Evolutionary conservation across 2,113 vertebrate genomes (phyloP), one percentile per base, ranked within the genome.

Genomic region (Carassius gibelio): DNA sequence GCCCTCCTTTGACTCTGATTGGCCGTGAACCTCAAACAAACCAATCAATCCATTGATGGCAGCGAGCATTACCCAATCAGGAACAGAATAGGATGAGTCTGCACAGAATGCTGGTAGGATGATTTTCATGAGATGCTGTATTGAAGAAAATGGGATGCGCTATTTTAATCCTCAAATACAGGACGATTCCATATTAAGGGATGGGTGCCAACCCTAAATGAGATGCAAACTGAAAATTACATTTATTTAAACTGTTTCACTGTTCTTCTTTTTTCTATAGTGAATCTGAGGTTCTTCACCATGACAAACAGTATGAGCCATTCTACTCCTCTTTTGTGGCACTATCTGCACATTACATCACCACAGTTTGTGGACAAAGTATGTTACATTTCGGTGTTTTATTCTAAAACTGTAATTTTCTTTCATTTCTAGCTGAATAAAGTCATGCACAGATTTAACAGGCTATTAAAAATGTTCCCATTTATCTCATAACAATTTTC

Each of bases 281-380:
- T 89, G 97, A 98, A 88, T 96, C 96, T 5, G 97, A 99, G 92
- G 98, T 99, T 93, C 94, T 99, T 92, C 97, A 97, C 90, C 98
- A 99, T 0, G 98, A 99, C 95, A 99, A 99, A 93, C 98, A 99
- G 83, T 99, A 98, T 2, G 98, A 99, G 94, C 98, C 98, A 3
- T 99, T 99, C 93, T 99, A 99, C 94, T 99, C 98, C 0, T 99
- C 98, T 38, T 99, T 99, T 1, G 96, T 99, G 92, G 98, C 98
- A 1, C 97, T 99, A 82, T 98, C 98, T 88, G 98, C 98, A 0
- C 98, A 99, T 94, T 99, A 99, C 94, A 98, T 99, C 94, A 98
- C 97, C 89, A 99, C 98, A 66, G 97, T 99, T 82, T 99, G 97
- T 90, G 95, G 96, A 88, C 97, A 97, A 85, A 99, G 98, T 99